Evolutionary conservation across 2,113 vertebrate species (phyloP), one percentile per base, ranked within the genome.

Genomic region (Cariama cristata): DNA sequence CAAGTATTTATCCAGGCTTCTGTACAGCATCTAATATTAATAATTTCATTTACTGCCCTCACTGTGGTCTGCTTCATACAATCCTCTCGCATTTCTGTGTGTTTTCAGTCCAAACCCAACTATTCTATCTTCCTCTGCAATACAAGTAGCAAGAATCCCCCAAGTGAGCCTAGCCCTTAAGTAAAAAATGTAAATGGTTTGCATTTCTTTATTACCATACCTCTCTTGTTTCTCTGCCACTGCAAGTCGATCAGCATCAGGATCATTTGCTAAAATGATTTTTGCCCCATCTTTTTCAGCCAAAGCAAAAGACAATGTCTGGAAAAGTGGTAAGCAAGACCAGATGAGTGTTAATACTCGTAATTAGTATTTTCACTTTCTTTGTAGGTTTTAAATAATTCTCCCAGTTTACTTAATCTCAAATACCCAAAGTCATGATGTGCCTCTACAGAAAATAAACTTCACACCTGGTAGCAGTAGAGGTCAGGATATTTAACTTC

Each of bases 181-280:
- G 44, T 49, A 66, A 73, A 79, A 95, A 73, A 67, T 14, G 7
- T 53, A 55, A 68, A 6, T 4, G 4, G 35, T 28, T 73, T 88
- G 35, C n/a, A 85, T 42, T 88, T 72, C 23, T 83, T 90, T 50
- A 44, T 93, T 88, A 79, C 58, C 69, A 66, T 94, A 99, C 99
- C 99, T 99, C 77, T 98, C 97, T 97, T 99, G 99, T 84, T 99
- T 99, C 97, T 99, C 99, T 79, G 99, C 99, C 66, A 99, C 97
- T 68, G 99, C 99, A 82, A 99, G 98, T 47, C 99, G 99, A 97
- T 99, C 99, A 53, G 99, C 99, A 88, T 99, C 99, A 12, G 99
- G 99, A 89, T 99, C 99, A 69, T 99, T 99, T 23, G 99, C 99
- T 96, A 99, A 95, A 96, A 99, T 97, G 42, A 99, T 98, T 92